Evolutionary conservation across 1,140 invertebrate species (phyloP), one percentile per base, ranked within the genome.

Genomic region (Augochlora pura): DNA sequence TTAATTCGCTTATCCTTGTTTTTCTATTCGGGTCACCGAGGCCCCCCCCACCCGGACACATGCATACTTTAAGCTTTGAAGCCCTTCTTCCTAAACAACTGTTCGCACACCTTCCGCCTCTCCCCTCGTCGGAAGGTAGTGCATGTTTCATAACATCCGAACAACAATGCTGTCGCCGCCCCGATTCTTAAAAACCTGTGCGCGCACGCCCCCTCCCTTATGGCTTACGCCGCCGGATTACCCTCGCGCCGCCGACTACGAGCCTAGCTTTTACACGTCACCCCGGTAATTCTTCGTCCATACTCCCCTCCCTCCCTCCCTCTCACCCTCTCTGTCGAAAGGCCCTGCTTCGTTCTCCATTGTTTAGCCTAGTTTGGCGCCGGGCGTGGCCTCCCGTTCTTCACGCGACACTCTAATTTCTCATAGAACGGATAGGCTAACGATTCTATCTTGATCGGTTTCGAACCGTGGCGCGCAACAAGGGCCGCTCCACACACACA

Each of bases 401-500:
- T 79, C 62, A 65, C 74, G 59, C 69, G 52, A 72, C 74, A 27
- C 10, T 42, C 23, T 60, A 79, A 79, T 84, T 64, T 10, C 25
- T 79, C 62, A 57, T 79, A 79, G 18, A 46, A 18, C 23, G 52
- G 23, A 27, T 59, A 38, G 54, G 54, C 8, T 23, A 57, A 57
- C 64, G 77, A 82, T 82, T 73, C 16, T 63, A 79, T 79, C 80
- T 82, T 67, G 76, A 79, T 79, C 62, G 65, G 65, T 81, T 72
- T 72, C 65, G 42, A 81, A 77, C 54, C 21, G n/a, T n/a, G 54
- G 49, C 23, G 70, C 76, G 54, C 42, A 60, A n/a, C n/a, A n/a
- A n/a, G n/a, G n/a, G n/a, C n/a, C n/a, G n/a, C n/a, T n/a, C n/a
- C 63, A n/a, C 7, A 9, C 21, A 8, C 52, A 21, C 42, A 9